A percentile compares a stretch with the other conserved stretches of the same genome.
phyloP scores from a whole-genome alignment of 2,888 invertebrate species.

The Argyresthia goedartella region DNA sequence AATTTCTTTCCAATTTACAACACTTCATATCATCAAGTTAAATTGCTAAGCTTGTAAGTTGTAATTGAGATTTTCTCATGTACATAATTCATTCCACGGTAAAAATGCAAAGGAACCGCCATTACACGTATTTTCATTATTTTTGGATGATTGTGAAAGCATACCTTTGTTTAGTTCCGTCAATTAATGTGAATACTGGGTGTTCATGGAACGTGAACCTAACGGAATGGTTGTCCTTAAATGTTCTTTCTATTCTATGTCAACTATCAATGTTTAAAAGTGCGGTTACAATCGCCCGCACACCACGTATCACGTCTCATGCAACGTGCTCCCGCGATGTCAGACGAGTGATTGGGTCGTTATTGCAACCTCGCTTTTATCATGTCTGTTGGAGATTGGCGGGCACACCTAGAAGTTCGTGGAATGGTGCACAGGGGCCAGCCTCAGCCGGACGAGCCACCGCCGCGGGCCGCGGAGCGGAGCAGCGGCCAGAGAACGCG shows the following conservation, averaged over 20 bases:
- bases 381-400: conserved; percentile 33
- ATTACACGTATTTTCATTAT: conserved; percentile 41
- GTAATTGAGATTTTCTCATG: too few species aligned
- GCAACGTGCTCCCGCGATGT: not conserved
- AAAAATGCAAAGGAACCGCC: conserved; percentile 31
- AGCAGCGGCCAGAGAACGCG: conserved; percentile 93
- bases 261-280: conserved; percentile 29
- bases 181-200: conserved; percentile 44
- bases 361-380: conserved; percentile 51
- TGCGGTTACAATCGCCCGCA: conserved; percentile 33
- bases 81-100: conserved; percentile 21
- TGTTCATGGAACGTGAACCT: conserved; percentile 38
- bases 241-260: conserved; percentile 42
- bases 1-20: too few species aligned
- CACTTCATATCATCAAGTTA: too few species aligned
- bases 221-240: conserved; percentile 51
- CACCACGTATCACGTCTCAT: too few species aligned
- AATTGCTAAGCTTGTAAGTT: too few species aligned
- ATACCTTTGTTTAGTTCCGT: conserved; percentile 35
- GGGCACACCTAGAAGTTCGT: conserved; percentile 48
- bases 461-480: conserved; percentile 25
- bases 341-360: conserved; percentile 8
- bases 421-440: conserved; percentile 54
- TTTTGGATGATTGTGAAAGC: conserved; percentile 52
- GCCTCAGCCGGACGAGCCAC: conserved; percentile 43